Percentiles rank a stretch among this genome's conserved stretches.
These are phyloP conservation scores for Metopolophium dirhodum DNA, from an alignment of 1,140 invertebrate species.

Conservation along the genomic window DNA sequence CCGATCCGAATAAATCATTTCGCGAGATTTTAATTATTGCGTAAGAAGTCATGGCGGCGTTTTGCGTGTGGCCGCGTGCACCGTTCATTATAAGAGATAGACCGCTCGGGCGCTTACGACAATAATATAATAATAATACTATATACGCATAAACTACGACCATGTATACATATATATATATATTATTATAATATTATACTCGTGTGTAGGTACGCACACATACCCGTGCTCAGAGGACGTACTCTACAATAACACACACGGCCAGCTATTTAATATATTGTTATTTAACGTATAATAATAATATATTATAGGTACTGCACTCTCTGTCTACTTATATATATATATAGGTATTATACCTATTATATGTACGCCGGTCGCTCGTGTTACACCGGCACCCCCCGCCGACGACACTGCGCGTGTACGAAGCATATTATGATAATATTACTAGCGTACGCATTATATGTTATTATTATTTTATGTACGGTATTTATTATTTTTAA, in stretches of 20 bases:
- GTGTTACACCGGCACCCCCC: neutral
- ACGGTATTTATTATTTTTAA: neutral
- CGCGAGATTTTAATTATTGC: conserved; percentile 55
- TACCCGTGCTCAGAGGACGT: too few species aligned
- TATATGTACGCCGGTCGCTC: neutral
- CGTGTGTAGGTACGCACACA: too few species aligned
- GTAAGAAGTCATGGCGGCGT: conserved; percentile 48
- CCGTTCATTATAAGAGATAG: conserved; percentile 23
- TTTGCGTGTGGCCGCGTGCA: conserved; percentile 50
- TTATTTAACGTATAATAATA: neutral
- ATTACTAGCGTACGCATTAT: too few species aligned
- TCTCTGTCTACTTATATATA: neutral
- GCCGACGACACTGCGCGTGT: neutral
- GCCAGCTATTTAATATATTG: neutral
- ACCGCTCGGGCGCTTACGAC: neutral
- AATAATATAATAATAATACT: neutral
- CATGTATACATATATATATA: too few species aligned
- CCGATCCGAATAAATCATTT: conserved; percentile 57
- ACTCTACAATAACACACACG: neutral
- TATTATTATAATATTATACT: too few species aligned
- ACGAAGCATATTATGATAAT: neutral
- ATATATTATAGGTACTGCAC: too few species aligned
- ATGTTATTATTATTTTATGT: neutral
- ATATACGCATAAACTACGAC: too few species aligned
- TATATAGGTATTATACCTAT: neutral